phyloP scores from a whole-genome alignment of 2,797 vertebrate genomes.

The Dermochelys coriacea region DNA sequence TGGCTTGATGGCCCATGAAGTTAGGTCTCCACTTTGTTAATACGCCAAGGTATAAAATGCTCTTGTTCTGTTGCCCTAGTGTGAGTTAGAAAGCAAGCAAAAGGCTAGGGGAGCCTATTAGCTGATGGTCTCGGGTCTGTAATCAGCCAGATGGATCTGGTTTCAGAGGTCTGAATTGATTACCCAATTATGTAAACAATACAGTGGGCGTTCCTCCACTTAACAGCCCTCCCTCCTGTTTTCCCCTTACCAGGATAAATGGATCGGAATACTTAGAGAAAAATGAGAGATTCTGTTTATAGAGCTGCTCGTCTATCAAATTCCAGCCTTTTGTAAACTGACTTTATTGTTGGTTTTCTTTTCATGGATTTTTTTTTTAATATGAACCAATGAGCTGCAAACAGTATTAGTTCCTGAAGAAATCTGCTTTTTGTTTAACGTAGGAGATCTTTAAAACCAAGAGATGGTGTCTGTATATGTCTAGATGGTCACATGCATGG shows the following conservation, averaged over 20 bases:
- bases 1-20: background rate
- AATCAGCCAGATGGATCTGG: background rate
- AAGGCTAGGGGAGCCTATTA: background rate
- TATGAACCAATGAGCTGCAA: constrained; percentile 65
- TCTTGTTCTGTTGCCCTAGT: background rate
- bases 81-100: background rate
- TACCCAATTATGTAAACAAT: background rate
- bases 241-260: constrained; percentile 26
- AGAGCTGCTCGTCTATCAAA: constrained; percentile 72
- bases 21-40: background rate
- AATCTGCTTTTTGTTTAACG: constrained; percentile 58
- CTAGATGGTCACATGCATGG: constrained; percentile 16
- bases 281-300: constrained; percentile 63
- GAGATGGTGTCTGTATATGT: background rate
- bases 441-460: constrained; percentile 41
- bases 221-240: background rate
- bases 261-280: constrained; percentile 57
- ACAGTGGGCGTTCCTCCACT: background rate
- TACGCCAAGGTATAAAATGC: background rate
- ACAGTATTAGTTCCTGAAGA: constrained; percentile 61
- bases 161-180: background rate
- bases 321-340: constrained; percentile 64
- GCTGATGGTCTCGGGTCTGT: background rate
- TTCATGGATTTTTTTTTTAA: constrained; percentile 69
- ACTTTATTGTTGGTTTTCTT: constrained; percentile 52